A percentile compares a stretch with the other conserved stretches of the same genome.
phyloP scores from a whole-genome alignment of 2,113 vertebrate genomes.

The Rhizomys pruinosus region DNA sequence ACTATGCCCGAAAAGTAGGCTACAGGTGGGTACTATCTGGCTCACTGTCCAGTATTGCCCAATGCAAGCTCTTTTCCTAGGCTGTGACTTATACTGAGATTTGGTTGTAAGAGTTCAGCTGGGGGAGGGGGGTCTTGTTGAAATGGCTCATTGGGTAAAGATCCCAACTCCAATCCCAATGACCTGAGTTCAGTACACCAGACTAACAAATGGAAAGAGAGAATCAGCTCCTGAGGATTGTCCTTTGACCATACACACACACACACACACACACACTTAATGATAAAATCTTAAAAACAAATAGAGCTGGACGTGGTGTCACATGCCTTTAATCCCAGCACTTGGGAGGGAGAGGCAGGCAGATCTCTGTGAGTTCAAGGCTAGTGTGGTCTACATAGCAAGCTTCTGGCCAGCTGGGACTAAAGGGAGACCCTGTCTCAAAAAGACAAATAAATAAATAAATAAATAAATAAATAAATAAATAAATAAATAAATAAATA shows the following conservation, averaged over 20 bases:
- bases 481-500: too few relatives aligned
- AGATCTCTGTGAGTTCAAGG: too few relatives aligned
- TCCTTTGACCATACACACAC: background rate
- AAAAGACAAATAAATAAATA: too few relatives aligned
- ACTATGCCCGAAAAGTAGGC: conserved; percentile 95
- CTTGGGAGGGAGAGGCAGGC: too few relatives aligned
- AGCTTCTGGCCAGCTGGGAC: too few relatives aligned
- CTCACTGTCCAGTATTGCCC: background rate
- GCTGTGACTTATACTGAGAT: background rate
- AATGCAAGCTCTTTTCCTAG: background rate
- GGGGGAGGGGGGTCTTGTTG: background rate
- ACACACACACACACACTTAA: background rate
- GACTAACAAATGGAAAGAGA: background rate
- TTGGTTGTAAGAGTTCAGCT: background rate
- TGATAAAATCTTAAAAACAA: too few relatives aligned
- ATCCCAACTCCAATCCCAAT: background rate
- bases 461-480: too few relatives aligned
- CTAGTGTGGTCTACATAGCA: too few relatives aligned
- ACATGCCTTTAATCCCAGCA: too few relatives aligned
- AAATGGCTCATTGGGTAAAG: background rate
- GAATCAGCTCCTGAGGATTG: background rate
- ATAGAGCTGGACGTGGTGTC: too few relatives aligned
- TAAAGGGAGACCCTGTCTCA: too few relatives aligned
- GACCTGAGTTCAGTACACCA: background rate
- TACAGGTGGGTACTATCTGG: conserved; percentile 90